Percentiles rank a stretch among this genome's conserved stretches.
Evolutionary conservation across 2,113 vertebrate species (phyloP).

Genomic region (Catharus minimus): DNA sequence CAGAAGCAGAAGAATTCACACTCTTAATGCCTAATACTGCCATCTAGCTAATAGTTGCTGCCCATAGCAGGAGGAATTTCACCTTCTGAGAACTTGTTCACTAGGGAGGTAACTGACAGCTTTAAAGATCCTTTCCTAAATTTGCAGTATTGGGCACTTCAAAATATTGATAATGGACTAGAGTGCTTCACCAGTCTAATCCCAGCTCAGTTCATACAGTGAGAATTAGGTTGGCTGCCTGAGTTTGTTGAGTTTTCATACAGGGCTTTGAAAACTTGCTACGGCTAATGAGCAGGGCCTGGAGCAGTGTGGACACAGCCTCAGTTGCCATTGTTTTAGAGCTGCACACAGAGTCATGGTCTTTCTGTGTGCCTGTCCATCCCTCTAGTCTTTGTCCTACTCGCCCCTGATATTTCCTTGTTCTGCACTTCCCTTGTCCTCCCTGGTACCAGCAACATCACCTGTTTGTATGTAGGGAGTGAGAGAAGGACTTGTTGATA

Average conservation of each 20-base stretch:
- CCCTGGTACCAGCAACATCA: neutral
- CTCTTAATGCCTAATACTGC: neutral
- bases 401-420: neutral
- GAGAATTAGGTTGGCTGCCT: rapidly evolving
- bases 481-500: neutral
- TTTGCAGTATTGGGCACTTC: neutral
- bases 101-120: neutral
- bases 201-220: neutral
- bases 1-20: neutral
- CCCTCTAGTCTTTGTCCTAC: neutral
- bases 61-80: neutral
- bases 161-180: neutral
- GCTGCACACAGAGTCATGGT: neutral
- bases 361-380: neutral
- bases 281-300: neutral
- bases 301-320: neutral
- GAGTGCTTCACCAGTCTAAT: neutral
- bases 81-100: neutral
- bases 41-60: neutral
- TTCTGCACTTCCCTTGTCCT: neutral
- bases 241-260: neutral
- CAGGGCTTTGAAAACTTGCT: neutral
- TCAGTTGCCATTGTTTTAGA: neutral
- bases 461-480: rapidly evolving
- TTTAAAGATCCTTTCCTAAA: neutral